Conservation (phyloP, 2,113 vertebrate genomes). For the Mandrillus leucophaeus region DNA sequence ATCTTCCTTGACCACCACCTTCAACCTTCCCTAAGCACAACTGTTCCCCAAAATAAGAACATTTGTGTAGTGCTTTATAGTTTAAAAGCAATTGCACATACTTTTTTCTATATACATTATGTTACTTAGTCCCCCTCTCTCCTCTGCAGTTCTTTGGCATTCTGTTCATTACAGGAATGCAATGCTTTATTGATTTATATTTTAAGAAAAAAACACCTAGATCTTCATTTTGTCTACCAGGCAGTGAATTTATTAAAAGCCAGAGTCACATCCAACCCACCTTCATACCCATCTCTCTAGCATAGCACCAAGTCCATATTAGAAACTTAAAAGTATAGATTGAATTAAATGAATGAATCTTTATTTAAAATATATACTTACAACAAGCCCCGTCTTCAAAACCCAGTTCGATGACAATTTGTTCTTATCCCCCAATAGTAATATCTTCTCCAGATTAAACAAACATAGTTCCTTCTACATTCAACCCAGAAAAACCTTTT, state of each 20-base stretch:
- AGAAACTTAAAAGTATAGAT: constrained; percentile 17
- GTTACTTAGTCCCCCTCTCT: constrained; percentile 35
- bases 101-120: constrained; percentile 14
- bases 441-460: constrained; percentile 5
- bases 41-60: constrained; percentile 34
- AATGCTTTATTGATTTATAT: constrained; percentile 38
- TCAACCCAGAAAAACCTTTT: constrained; percentile 39
- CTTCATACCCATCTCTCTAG: background rate
- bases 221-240: constrained; percentile 40
- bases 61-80: constrained; percentile 11
- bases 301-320: background rate
- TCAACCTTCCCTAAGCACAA: background rate
- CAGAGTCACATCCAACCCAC: background rate
- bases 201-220: background rate
- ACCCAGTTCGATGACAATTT: background rate
- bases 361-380: constrained; percentile 26
- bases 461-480: background rate
- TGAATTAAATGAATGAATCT: constrained; percentile 6
- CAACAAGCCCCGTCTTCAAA: background rate
- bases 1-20: background rate
- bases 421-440: background rate
- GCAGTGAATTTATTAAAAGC: constrained; percentile 53
- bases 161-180: background rate
- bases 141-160: background rate
- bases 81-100: constrained; percentile 6